phyloP scores from a whole-genome alignment of 1,140 invertebrate species.

The Aphelenchoides avenae region DNA sequence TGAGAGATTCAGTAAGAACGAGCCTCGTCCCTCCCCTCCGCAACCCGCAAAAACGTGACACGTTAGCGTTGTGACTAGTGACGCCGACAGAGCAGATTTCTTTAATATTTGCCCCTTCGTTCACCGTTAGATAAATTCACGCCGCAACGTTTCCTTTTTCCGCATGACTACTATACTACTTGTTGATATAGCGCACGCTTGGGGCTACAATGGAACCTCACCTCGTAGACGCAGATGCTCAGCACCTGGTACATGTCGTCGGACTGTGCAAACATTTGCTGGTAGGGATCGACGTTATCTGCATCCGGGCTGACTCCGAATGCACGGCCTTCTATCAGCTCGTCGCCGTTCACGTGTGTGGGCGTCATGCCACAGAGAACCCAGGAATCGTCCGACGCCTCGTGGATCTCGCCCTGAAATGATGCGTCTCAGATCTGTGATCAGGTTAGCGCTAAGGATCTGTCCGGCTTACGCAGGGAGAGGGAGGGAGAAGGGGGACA shows the following conservation, averaged over 20 bases:
- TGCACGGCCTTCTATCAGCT: conserved; percentile 4
- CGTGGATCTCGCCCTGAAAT: conserved; percentile 9
- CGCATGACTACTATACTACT: neutral
- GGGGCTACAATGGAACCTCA: neutral
- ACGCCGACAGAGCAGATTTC: too few species aligned
- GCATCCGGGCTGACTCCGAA: conserved; percentile 9
- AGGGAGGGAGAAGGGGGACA: neutral
- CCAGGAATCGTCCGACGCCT: conserved; percentile 3
- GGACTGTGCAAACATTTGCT: neutral
- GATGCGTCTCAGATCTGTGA: too few species aligned
- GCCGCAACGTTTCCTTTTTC: too few species aligned
- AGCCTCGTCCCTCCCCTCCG: too few species aligned
- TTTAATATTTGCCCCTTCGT: too few species aligned
- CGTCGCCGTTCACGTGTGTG: conserved; percentile 7
- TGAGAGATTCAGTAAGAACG: too few species aligned
- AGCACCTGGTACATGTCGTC: conserved; percentile 5
- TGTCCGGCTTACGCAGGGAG: too few species aligned
- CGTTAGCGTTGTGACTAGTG: too few species aligned
- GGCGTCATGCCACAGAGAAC: conserved; percentile 4
- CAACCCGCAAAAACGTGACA: too few species aligned
- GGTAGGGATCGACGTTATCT: neutral
- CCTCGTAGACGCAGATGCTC: conserved; percentile 1
- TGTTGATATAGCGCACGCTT: neutral
- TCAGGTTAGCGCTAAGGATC: too few species aligned
- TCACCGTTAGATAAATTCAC: too few species aligned